These are phyloP conservation scores for Pandemis cinnamomeana DNA, from an alignment of 2,888 invertebrate species.

Conservation along the genomic window DNA sequence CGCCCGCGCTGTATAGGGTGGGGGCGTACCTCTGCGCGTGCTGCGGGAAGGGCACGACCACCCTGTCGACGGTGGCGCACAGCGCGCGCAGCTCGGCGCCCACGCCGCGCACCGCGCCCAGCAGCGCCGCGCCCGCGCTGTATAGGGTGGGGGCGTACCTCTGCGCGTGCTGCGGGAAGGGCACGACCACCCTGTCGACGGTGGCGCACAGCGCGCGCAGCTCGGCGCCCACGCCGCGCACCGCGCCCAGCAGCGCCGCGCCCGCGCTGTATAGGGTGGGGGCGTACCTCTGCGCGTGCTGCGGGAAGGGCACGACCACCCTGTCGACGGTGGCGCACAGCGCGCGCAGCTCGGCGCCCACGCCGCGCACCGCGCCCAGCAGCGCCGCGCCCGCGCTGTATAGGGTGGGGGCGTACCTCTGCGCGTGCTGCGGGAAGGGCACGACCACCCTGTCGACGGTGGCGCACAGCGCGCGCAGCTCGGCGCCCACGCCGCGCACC, in stretches of 20 bases:
- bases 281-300: constrained; percentile 88
- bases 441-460: constrained; percentile 94
- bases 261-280: too few relatives aligned
- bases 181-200: constrained; percentile 92
- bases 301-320: constrained; percentile 90
- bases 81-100: constrained; percentile 92
- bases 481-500: constrained; percentile 91
- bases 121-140: constrained; percentile 87
- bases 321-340: constrained; percentile 94
- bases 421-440: constrained; percentile 89
- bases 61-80: constrained; percentile 93
- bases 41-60: constrained; percentile 90
- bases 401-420: too few relatives aligned
- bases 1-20: too few relatives aligned
- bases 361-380: constrained; percentile 86
- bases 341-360: constrained; percentile 91
- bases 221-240: constrained; percentile 91
- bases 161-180: constrained; percentile 90
- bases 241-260: constrained; percentile 82
- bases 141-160: too few relatives aligned
- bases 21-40: constrained; percentile 88
- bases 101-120: constrained; percentile 87
- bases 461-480: constrained; percentile 91
- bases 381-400: constrained; percentile 88
- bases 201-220: constrained; percentile 91